Evolutionary conservation across 2,113 vertebrate species (phyloP).

Genomic region (Malurus cyaneus): DNA sequence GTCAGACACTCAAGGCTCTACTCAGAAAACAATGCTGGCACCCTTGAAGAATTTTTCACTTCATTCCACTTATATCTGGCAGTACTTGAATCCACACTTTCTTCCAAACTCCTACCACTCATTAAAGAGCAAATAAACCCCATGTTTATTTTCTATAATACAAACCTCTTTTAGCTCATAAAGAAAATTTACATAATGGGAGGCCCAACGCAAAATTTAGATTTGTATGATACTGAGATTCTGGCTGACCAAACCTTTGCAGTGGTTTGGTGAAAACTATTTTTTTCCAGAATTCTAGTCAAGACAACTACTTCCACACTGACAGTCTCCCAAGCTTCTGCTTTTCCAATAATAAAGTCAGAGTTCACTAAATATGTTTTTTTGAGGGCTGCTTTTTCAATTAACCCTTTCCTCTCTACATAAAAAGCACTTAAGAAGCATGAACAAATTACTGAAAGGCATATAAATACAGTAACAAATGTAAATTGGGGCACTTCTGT

Average conservation of each 20-base stretch:
- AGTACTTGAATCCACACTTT: slow-evolving; percentile 1
- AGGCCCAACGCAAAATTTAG: neutral
- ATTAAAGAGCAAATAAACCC: slow-evolving; percentile 52
- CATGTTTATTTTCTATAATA: slow-evolving; percentile 57
- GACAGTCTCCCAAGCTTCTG: neutral
- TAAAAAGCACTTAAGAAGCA: neutral
- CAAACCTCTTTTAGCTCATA: slow-evolving; percentile 32
- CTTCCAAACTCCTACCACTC: slow-evolving; percentile 23
- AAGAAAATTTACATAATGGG: slow-evolving; percentile 15
- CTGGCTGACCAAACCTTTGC: neutral
- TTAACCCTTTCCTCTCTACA: neutral
- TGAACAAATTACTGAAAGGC: neutral
- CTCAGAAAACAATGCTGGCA: neutral
- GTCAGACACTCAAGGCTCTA: slow-evolving; percentile 30
- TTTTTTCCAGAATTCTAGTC: neutral
- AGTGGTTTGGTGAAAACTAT: neutral
- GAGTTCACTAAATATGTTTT: neutral
- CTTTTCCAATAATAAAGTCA: neutral
- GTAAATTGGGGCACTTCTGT: neutral
- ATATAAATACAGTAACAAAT: neutral
- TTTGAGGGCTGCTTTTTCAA: neutral
- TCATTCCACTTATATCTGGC: slow-evolving; percentile 18
- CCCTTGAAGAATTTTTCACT: slow-evolving; percentile 21
- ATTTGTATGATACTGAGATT: neutral
- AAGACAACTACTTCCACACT: neutral